phyloP scores from a whole-genome alignment of 2,113 vertebrate species.

The Melanerpes formicivorus region DNA sequence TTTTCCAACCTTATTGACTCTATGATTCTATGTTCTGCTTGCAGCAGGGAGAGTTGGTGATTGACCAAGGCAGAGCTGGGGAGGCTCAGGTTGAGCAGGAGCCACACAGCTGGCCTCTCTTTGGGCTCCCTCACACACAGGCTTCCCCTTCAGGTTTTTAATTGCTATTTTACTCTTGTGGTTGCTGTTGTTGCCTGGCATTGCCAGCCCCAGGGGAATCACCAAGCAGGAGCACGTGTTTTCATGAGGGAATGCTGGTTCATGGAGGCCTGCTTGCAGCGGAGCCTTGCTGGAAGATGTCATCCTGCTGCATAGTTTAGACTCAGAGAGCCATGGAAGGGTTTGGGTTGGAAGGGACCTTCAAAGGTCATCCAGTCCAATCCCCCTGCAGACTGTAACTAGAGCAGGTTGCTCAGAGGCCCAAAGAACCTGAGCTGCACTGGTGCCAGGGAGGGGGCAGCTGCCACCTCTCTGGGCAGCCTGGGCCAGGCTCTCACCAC shows the following conservation, averaged over 20 bases:
- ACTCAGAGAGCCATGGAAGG: too few species aligned
- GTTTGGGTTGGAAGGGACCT: too few species aligned
- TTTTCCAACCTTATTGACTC: too few species aligned
- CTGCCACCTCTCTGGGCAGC: too few species aligned
- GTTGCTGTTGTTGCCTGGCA: too few species aligned
- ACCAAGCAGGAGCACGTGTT: not conserved
- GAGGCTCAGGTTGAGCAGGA: not conserved
- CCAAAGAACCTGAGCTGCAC: not conserved
- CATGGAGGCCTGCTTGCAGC: not conserved
- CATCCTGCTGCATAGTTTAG: not conserved
- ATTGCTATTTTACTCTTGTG: not conserved
- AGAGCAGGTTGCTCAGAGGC: not conserved
- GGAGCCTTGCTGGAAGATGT: not conserved
- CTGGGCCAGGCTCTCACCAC: too few species aligned
- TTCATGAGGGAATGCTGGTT: not conserved
- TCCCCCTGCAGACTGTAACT: too few species aligned
- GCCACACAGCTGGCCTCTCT: rapidly evolving
- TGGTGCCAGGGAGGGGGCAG: not conserved
- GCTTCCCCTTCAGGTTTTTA: not conserved
- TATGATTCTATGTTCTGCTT: not conserved
- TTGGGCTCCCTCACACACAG: not conserved
- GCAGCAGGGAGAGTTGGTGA: not conserved
- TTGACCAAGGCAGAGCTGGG: too few species aligned
- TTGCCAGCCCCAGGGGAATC: not conserved
- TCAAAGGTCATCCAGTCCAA: too few species aligned